A percentile compares a stretch with the other conserved stretches of the same genome.
Evolutionary conservation across 1,140 invertebrate genomes (phyloP).

Genomic region (Drosophila setifemur): DNA sequence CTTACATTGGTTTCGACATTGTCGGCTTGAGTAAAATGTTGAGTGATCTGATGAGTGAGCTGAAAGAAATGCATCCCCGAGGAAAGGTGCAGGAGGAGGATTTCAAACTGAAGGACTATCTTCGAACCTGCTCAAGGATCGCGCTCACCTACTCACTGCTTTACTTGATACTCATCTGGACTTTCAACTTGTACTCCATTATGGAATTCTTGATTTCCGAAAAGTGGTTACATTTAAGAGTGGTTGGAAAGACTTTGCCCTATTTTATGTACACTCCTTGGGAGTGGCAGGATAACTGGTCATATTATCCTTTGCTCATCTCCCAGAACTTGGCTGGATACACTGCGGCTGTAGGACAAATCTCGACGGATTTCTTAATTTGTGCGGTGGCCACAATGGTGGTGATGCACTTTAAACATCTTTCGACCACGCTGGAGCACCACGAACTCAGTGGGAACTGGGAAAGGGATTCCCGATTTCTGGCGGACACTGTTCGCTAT

Average conservation of each 20-base stretch:
- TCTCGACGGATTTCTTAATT: slow-evolving; percentile 59
- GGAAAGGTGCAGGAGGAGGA: slow-evolving; percentile 6
- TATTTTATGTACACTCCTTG: slow-evolving; percentile 61
- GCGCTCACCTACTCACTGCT: slow-evolving; percentile 43
- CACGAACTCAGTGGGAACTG: slow-evolving; percentile 35
- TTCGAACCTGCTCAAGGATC: slow-evolving; percentile 28
- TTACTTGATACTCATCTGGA: slow-evolving; percentile 64
- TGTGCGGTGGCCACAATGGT: slow-evolving; percentile 52
- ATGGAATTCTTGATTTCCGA: slow-evolving; percentile 60
- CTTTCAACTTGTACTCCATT: slow-evolving; percentile 58
- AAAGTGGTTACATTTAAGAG: slow-evolving; percentile 39
- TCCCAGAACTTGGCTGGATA: slow-evolving; percentile 44
- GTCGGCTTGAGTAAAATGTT: slow-evolving; percentile 62
- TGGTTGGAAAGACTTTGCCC: slow-evolving; percentile 41
- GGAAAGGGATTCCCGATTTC: slow-evolving; percentile 18
- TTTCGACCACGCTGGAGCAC: slow-evolving; percentile 20
- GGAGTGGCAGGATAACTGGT: slow-evolving; percentile 51
- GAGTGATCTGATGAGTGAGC: slow-evolving; percentile 27
- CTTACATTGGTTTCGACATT: slow-evolving; percentile 57
- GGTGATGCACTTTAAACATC: slow-evolving; percentile 66
- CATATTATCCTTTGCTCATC: slow-evolving; percentile 45
- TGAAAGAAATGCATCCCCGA: slow-evolving; percentile 49
- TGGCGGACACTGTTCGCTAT: slow-evolving; percentile 37
- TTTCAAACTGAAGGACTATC: slow-evolving; percentile 36
- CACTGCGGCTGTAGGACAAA: slow-evolving; percentile 58